phyloP scores from a whole-genome alignment of 2,797 vertebrate genomes.

The Falco peregrinus region DNA sequence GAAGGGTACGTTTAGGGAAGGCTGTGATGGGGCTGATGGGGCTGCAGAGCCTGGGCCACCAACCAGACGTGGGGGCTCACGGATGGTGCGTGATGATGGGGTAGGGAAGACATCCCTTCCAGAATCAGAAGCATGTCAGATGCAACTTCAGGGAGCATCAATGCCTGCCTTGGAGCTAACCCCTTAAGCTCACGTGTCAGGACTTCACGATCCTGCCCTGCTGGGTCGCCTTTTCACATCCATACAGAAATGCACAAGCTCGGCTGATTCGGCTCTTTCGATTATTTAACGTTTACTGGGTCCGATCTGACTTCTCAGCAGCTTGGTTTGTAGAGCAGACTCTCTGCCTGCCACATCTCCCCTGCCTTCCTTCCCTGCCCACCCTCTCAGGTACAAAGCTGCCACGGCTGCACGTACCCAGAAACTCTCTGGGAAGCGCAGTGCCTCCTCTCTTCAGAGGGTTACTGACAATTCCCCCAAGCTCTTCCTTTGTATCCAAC shows the following conservation, averaged over 20 bases:
- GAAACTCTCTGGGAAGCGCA: not conserved
- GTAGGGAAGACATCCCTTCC: not conserved
- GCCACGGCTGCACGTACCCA: not conserved
- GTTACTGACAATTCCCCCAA: not conserved
- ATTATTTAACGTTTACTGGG: not conserved
- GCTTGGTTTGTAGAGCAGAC: not conserved
- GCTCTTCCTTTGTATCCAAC: not conserved
- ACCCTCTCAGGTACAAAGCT: not conserved
- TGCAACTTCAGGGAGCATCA: not conserved
- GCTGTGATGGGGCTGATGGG: too few relatives aligned
- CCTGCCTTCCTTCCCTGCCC: not conserved
- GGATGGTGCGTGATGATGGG: not conserved
- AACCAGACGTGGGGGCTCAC: not conserved
- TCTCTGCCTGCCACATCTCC: not conserved
- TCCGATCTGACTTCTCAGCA: not conserved
- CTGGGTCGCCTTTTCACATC: not conserved
- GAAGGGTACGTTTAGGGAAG: not conserved
- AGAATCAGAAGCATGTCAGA: too few relatives aligned
- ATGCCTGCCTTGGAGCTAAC: not conserved
- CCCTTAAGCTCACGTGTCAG: not conserved
- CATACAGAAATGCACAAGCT: not conserved
- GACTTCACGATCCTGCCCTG: not conserved
- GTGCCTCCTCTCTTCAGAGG: not conserved
- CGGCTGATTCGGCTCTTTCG: not conserved
- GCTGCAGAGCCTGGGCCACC: not conserved